These are phyloP conservation scores for Copidosoma floridanum DNA, from an alignment of 1,140 invertebrate species.

Conservation along the genomic window DNA sequence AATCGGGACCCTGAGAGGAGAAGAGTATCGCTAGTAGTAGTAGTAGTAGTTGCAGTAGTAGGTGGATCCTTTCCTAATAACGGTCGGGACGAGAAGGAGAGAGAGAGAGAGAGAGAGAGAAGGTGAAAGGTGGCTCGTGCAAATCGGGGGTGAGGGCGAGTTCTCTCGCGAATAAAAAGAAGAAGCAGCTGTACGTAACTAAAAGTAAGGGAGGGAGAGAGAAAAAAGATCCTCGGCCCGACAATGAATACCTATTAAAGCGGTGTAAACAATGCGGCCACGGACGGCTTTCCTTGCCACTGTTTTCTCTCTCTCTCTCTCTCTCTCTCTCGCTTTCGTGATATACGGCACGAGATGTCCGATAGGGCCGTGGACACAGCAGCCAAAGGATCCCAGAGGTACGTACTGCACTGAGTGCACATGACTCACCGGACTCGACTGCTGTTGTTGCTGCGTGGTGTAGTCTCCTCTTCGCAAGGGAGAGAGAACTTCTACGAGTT, in stretches of 20 bases:
- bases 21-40: too few species aligned
- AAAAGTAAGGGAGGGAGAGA: conserved; percentile 32
- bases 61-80: conserved; percentile 17
- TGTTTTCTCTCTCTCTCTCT: not conserved
- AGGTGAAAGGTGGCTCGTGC: conserved; percentile 5
- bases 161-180: not conserved
- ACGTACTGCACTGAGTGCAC: conserved; percentile 3
- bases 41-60: too few species aligned
- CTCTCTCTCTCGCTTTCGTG: conserved; percentile 31
- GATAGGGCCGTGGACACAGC: conserved; percentile 40
- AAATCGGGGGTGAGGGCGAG: not conserved
- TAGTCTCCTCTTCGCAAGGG: not conserved
- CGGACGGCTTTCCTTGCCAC: conserved; percentile 12
- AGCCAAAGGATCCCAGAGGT: too few species aligned
- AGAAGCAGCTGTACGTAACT: conserved; percentile 29
- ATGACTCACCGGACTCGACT: too few species aligned
- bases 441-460: not conserved
- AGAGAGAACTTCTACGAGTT: not conserved
- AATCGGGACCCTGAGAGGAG: conserved; percentile 5
- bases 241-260: conserved; percentile 55
- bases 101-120: conserved; percentile 5
- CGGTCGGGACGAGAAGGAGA: not conserved
- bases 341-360: conserved; percentile 51
- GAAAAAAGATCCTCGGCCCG: conserved; percentile 38
- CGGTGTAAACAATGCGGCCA: conserved; percentile 49